Conservation (phyloP, 2,888 invertebrate genomes). For the Eumerus sabulonum region DNA sequence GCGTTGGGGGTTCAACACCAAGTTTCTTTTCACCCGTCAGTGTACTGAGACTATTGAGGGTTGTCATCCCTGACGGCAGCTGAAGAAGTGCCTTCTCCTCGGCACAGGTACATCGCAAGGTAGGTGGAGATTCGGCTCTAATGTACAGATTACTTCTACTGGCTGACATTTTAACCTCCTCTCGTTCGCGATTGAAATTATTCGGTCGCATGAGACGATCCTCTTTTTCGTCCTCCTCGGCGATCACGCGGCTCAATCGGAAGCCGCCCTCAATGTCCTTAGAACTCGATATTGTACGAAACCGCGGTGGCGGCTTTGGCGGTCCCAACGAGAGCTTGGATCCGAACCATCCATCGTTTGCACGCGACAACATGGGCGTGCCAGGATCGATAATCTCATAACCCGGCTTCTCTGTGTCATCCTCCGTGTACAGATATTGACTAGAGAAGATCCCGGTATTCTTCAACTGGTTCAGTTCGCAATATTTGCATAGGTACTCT, state of each 20-base stretch:
- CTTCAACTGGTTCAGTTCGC: conserved; percentile 73
- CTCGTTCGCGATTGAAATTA: conserved; percentile 75
- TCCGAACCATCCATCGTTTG: conserved; percentile 79
- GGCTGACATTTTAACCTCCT: conserved; percentile 71
- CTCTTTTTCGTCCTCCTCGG: conserved; percentile 70
- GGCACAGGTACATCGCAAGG: conserved; percentile 73
- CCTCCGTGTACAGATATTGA: conserved; percentile 81
- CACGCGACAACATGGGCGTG: conserved; percentile 83
- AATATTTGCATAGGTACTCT: conserved; percentile 73
- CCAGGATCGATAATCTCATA: conserved; percentile 85
- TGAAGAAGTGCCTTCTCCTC: conserved; percentile 72
- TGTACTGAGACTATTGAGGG: conserved; percentile 2
- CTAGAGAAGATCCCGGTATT: conserved; percentile 80
- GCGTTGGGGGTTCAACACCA: conserved; percentile 50
- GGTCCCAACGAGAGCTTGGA: conserved; percentile 74
- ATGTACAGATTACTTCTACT: conserved; percentile 69
- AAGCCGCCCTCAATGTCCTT: conserved; percentile 56
- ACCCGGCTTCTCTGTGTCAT: conserved; percentile 83
- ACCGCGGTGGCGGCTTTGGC: conserved; percentile 74
- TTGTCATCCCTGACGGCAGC: conserved; percentile 58
- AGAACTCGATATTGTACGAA: conserved; percentile 71
- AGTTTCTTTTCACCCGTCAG: conserved; percentile 32
- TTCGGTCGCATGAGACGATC: conserved; percentile 74
- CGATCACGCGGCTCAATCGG: conserved; percentile 52
- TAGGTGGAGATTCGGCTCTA: conserved; percentile 58